phyloP scores from a whole-genome alignment of 2,888 invertebrate genomes.

The Adela reaumurella region DNA sequence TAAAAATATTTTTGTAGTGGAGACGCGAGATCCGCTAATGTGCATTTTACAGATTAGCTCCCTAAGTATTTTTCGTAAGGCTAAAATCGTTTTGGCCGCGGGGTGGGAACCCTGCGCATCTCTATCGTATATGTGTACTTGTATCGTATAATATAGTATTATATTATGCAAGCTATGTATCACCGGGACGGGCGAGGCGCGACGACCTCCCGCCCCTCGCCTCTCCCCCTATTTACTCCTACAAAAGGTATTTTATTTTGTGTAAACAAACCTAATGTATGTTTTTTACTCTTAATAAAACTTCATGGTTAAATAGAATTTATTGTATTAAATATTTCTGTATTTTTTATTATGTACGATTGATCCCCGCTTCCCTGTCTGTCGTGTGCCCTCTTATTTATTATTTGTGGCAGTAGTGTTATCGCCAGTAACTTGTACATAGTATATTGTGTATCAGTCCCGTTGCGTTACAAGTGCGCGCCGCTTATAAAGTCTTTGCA shows the following conservation, averaged over 20 bases:
- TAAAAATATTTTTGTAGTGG: constrained; percentile 54
- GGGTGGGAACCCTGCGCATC: constrained; percentile 53
- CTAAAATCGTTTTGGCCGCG: constrained; percentile 52
- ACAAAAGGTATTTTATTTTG: constrained; percentile 47
- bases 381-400: constrained; percentile 20
- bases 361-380: constrained; percentile 26
- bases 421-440: constrained; percentile 33
- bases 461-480: background rate
- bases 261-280: constrained; percentile 53
- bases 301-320: constrained; percentile 55
- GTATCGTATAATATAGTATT: constrained; percentile 51
- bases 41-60: constrained; percentile 51
- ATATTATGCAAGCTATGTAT: constrained; percentile 41
- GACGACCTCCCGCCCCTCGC: constrained; percentile 22
- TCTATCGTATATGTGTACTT: constrained; percentile 51
- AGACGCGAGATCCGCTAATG: constrained; percentile 49
- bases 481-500: constrained; percentile 29
- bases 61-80: constrained; percentile 57
- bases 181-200: constrained; percentile 9
- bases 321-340: constrained; percentile 51
- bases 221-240: constrained; percentile 32
- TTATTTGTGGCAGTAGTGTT: constrained; percentile 49
- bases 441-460: constrained; percentile 19
- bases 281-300: constrained; percentile 55
- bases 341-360: constrained; percentile 44